phyloP scores from a whole-genome alignment of 2,113 vertebrate species.

The Sminthopsis crassicaudata region DNA sequence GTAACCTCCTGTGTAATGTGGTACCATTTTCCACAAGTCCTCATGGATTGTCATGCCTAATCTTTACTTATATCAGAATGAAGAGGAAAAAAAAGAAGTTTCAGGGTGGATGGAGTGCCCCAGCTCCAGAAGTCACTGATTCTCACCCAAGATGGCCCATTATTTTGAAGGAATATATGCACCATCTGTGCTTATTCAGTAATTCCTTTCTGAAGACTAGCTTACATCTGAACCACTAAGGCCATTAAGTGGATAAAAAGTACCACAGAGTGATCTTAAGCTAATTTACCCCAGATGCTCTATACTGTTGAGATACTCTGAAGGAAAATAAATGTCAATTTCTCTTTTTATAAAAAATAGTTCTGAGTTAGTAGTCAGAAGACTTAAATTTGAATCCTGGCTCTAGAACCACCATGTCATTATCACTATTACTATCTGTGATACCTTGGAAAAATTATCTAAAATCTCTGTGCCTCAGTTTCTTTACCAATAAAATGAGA shows the following conservation, averaged over 20 bases:
- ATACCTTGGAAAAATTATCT: not conserved
- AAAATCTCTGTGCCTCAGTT: not conserved
- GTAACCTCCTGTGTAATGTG: not conserved
- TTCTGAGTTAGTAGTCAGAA: not conserved
- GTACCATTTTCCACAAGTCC: not conserved
- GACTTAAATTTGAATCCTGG: not conserved
- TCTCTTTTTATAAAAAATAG: too few relatives aligned
- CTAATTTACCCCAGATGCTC: too few relatives aligned
- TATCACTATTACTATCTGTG: not conserved
- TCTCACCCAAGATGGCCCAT: not conserved
- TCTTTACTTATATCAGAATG: not conserved
- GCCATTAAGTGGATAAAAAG: too few relatives aligned
- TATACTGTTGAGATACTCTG: too few relatives aligned
- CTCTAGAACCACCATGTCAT: not conserved
- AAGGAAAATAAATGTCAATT: too few relatives aligned
- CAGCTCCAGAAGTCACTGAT: not conserved
- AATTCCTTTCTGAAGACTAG: not conserved
- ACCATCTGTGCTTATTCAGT: not conserved
- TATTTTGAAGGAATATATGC: not conserved
- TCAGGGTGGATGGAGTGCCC: not conserved
- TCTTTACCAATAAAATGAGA: not conserved
- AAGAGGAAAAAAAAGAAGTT: not conserved
- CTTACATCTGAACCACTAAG: not conserved
- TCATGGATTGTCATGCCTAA: not conserved
- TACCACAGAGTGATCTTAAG: too few relatives aligned